Percentiles rank a stretch among this genome's conserved stretches.
These are phyloP conservation scores for Protomyctophum bolini DNA, from an alignment of 2,113 vertebrate species.

Conservation along the genomic window DNA sequence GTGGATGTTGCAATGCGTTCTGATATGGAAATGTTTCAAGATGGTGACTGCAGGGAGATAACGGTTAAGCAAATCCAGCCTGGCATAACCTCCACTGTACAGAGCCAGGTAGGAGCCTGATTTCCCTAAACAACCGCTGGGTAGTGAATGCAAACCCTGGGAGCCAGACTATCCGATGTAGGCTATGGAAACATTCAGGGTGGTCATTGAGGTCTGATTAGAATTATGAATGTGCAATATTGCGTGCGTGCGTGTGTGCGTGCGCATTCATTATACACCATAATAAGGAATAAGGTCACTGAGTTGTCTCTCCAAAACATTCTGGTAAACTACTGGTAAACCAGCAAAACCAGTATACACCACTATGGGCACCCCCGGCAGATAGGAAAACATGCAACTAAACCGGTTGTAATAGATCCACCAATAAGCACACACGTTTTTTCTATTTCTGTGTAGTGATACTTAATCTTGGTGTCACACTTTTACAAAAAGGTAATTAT, in stretches of 20 bases:
- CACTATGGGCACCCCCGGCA: constrained; percentile 9
- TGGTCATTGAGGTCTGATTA: constrained; percentile 12
- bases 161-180: constrained; percentile 14
- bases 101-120: constrained; percentile 39
- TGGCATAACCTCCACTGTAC: constrained; percentile 39
- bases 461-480: constrained; percentile 29
- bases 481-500: constrained; percentile 5
- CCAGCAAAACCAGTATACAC: constrained; percentile 45
- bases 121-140: constrained; percentile 64
- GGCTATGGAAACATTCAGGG: not conserved
- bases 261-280: not conserved
- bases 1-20: constrained; percentile 7
- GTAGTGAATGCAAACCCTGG: constrained; percentile 35
- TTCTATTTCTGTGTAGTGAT: not conserved
- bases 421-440: constrained; percentile 9
- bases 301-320: not conserved
- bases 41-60: constrained; percentile 33
- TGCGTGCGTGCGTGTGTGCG: no score
- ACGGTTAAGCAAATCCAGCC: constrained; percentile 68
- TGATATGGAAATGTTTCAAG: constrained; percentile 35
- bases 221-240: constrained; percentile 2
- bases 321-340: constrained; percentile 39
- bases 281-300: not conserved
- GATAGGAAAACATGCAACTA: constrained; percentile 38
- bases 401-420: constrained; percentile 63